Evolutionary conservation across 2,113 vertebrate genomes (phyloP).

Genomic region (Beaufortia kweichowensis): DNA sequence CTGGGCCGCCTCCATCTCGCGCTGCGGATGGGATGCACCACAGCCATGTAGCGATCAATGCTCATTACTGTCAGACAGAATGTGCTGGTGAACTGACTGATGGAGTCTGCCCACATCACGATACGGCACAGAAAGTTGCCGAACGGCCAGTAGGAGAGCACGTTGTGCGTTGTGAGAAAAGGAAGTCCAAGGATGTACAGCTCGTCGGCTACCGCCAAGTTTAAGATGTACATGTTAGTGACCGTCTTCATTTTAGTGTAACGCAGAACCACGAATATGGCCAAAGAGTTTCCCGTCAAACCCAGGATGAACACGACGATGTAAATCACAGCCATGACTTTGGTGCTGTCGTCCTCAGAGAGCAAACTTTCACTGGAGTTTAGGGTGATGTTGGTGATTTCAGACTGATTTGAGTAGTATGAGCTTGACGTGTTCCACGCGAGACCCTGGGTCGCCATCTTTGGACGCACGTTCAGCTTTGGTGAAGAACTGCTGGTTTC

Average conservation of each 20-base stretch:
- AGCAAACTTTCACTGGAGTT: not conserved
- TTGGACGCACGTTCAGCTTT: conserved; percentile 5
- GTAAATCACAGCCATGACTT: conserved; percentile 79
- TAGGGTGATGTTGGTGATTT: not conserved
- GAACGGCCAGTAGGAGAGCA: conserved; percentile 88
- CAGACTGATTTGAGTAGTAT: conserved; percentile 29
- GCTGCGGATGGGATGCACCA: conserved; percentile 88
- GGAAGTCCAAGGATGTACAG: conserved; percentile 89
- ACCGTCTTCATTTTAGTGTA: conserved; percentile 90
- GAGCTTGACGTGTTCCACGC: conserved; percentile 28
- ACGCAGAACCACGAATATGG: conserved; percentile 86
- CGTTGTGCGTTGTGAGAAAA: conserved; percentile 84
- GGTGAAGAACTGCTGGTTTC: not conserved
- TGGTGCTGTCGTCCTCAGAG: conserved; percentile 60
- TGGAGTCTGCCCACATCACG: conserved; percentile 82
- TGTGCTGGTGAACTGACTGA: conserved; percentile 92
- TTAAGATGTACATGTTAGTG: conserved; percentile 95
- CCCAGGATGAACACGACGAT: conserved; percentile 81
- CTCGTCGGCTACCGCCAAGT: conserved; percentile 86
- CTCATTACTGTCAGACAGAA: conserved; percentile 94
- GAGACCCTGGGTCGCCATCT: conserved; percentile 58
- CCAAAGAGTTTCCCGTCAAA: conserved; percentile 83
- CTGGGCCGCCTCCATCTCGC: conserved; percentile 81
- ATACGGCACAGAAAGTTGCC: conserved; percentile 85
- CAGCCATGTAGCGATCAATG: conserved; percentile 89